Percentiles rank a stretch among this genome's conserved stretches.
Evolutionary conservation across 2,888 invertebrate genomes (phyloP).

Genomic region (Dioctria linearis): DNA sequence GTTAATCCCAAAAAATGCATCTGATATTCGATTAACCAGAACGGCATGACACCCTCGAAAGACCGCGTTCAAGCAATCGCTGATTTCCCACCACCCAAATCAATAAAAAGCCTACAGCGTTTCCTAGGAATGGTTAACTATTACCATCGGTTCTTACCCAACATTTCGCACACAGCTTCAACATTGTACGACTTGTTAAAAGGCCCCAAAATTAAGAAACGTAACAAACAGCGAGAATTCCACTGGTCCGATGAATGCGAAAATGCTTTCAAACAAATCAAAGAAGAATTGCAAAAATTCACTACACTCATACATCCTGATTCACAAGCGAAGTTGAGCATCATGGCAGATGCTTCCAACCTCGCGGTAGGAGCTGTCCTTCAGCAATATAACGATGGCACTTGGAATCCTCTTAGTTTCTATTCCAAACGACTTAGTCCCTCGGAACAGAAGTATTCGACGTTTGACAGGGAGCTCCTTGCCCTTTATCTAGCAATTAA

Average conservation of each 20-base stretch:
- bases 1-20: too few species aligned
- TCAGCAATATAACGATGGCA: not conserved
- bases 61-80: too few species aligned
- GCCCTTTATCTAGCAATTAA: not conserved
- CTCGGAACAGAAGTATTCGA: not conserved
- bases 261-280: not conserved
- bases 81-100: too few species aligned
- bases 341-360: not conserved
- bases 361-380: not conserved
- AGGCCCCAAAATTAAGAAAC: not conserved
- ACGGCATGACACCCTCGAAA: too few species aligned
- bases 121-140: too few species aligned
- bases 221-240: not conserved
- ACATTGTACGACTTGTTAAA: not conserved
- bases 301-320: not conserved
- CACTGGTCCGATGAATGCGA: not conserved
- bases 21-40: too few species aligned
- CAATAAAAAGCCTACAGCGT: too few species aligned
- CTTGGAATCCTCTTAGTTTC: conserved; percentile 8
- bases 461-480: conserved; percentile 6
- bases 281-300: not conserved
- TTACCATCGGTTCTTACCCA: not conserved
- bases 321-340: not conserved
- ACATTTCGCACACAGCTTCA: not conserved
- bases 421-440: conserved; percentile 1